Percentiles rank a stretch among this genome's conserved stretches.
Evolutionary conservation across 2,113 vertebrate species (phyloP).

Genomic region (Gymnocephalus cernua): DNA sequence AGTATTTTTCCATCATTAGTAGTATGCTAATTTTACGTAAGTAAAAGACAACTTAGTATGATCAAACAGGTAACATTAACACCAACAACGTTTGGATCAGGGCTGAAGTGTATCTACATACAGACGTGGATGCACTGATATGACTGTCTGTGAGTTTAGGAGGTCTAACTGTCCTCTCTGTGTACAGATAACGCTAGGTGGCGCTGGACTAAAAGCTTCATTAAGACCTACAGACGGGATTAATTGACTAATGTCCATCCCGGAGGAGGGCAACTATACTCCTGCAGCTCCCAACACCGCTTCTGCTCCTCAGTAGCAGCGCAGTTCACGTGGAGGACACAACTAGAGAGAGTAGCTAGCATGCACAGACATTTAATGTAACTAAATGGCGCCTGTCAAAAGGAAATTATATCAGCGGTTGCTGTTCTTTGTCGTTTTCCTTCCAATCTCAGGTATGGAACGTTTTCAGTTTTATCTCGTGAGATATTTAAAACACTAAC

Average conservation of each 20-base stretch:
- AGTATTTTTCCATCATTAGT: too few relatives aligned
- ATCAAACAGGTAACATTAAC: too few relatives aligned
- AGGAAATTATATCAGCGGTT: conserved; percentile 78
- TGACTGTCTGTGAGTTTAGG: too few relatives aligned
- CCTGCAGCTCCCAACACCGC: conserved; percentile 3
- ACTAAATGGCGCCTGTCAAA: conserved; percentile 84
- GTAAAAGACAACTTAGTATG: too few relatives aligned
- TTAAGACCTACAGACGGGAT: neutral
- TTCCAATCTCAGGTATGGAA: conserved; percentile 83
- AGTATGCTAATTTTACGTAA: too few relatives aligned
- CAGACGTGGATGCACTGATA: too few relatives aligned
- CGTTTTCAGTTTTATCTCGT: neutral
- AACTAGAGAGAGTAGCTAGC: conserved; percentile 64
- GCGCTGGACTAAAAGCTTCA: conserved; percentile 33
- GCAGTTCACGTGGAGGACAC: conserved; percentile 58
- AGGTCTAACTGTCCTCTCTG: neutral
- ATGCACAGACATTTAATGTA: conserved; percentile 77
- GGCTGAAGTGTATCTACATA: too few relatives aligned
- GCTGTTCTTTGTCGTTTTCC: conserved; percentile 76
- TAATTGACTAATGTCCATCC: conserved; percentile 43
- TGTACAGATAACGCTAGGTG: conserved; percentile 40
- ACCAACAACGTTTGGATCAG: neutral
- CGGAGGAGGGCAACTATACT: conserved; percentile 47
- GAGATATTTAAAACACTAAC: neutral
- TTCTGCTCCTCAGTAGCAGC: conserved; percentile 46